A percentile compares a stretch with the other conserved stretches of the same genome.
phyloP scores from a whole-genome alignment of 2,113 vertebrate genomes.

The Glaucidium brasilianum region DNA sequence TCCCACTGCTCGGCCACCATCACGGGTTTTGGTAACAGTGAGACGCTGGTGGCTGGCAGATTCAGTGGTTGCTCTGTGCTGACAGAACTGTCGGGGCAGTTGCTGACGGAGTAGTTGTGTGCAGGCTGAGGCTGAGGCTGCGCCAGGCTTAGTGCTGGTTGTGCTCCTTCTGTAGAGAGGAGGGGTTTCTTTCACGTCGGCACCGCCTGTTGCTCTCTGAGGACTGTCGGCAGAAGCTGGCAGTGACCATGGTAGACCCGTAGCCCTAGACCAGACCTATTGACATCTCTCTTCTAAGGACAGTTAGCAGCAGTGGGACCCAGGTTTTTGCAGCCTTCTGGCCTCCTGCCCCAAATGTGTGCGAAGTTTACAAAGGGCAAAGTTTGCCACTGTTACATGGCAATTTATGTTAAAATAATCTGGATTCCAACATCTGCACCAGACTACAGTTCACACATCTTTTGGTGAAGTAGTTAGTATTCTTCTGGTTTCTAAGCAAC shows the following conservation, averaged over 20 bases:
- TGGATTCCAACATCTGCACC: not conserved
- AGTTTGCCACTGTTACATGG: not conserved
- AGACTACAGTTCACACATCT: not conserved
- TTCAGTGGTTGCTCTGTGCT: not conserved
- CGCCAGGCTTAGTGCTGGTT: not conserved
- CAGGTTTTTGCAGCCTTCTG: not conserved
- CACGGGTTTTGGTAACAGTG: rapidly evolving
- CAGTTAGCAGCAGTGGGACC: not conserved
- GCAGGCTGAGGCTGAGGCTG: not conserved
- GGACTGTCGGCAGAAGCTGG: rapidly evolving
- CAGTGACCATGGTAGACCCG: not conserved
- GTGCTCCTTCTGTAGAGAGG: not conserved
- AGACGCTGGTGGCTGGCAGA: rapidly evolving
- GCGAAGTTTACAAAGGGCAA: not conserved
- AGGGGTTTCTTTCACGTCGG: not conserved
- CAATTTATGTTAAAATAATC: not conserved
- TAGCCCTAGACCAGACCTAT: no score
- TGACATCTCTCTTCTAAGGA: not conserved
- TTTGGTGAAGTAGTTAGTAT: not conserved
- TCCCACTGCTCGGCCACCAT: not conserved
- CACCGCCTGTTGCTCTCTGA: not conserved
- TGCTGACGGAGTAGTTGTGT: rapidly evolving
- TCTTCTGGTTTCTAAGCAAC: not conserved
- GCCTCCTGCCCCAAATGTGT: not conserved
- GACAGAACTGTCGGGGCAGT: no score